A percentile compares a stretch with the other conserved stretches of the same genome.
These are phyloP conservation scores for Drosophila sechellia DNA, from an alignment of 1,140 invertebrate genomes.

Conservation along the genomic window DNA sequence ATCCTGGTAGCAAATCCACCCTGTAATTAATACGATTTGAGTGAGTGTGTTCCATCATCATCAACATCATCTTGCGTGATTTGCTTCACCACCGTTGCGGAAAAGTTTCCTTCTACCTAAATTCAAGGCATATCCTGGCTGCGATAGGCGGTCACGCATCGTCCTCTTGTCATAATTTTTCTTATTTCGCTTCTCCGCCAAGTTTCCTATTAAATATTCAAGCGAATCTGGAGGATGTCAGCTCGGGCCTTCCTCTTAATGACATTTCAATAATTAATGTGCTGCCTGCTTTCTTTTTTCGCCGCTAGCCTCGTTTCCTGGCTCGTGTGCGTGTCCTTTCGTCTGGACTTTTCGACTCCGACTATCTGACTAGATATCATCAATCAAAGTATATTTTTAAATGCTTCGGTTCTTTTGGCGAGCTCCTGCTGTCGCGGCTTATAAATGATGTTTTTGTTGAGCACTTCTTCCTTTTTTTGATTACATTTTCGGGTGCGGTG, in stretches of 20 bases:
- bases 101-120: conserved; percentile 28
- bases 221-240: conserved; percentile 75
- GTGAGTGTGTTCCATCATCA: conserved; percentile 57
- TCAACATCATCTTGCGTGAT: conserved; percentile 68
- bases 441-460: conserved; percentile 72
- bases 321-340: conserved; percentile 70
- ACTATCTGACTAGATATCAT: conserved; percentile 63
- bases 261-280: conserved; percentile 83
- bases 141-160: conserved; percentile 70
- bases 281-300: conserved; percentile 53
- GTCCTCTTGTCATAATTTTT: conserved; percentile 68
- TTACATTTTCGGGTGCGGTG: conserved; percentile 52
- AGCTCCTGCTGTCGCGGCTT: conserved; percentile 73
- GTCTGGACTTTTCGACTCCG: conserved; percentile 67
- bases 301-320: conserved; percentile 38
- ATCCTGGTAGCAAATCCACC: conserved; percentile 52
- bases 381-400: conserved; percentile 76
- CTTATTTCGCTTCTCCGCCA: conserved; percentile 43
- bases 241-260: conserved; percentile 70
- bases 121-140: conserved; percentile 54
- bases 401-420: conserved; percentile 58
- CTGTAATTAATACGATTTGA: conserved; percentile 70
- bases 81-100: conserved; percentile 42
- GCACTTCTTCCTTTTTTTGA: conserved; percentile 47
- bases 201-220: conserved; percentile 76